phyloP scores from a whole-genome alignment of 2,113 vertebrate species.

The Eurypyga helias region DNA sequence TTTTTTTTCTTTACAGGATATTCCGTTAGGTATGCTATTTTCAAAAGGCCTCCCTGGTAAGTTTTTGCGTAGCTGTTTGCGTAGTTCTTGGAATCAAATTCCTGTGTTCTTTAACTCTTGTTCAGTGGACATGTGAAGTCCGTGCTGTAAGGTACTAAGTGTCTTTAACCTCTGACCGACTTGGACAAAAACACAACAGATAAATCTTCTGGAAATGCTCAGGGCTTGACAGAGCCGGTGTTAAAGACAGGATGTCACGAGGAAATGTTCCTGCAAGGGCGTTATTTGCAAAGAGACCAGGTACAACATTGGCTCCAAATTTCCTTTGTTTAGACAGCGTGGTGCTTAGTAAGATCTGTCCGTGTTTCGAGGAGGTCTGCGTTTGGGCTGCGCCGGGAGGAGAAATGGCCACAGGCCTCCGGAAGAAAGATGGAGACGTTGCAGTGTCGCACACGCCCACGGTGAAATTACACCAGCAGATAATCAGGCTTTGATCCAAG shows the following conservation, averaged over 20 bases:
- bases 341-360: not conserved
- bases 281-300: slow-evolving; percentile 8
- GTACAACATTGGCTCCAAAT: not conserved
- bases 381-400: fast-evolving
- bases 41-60: not conserved
- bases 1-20: not conserved
- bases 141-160: not conserved
- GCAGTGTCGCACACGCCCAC: not conserved
- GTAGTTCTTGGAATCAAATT: not conserved
- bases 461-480: not conserved
- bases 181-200: not conserved
- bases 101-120: not conserved
- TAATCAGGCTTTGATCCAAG: not conserved
- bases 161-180: slow-evolving; percentile 5
- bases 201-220: not conserved
- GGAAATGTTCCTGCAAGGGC: slow-evolving; percentile 35
- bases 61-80: not conserved
- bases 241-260: slow-evolving; percentile 19
- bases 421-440: not conserved
- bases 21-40: not conserved
- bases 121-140: not conserved
- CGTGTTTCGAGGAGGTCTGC: not conserved
- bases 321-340: not conserved
- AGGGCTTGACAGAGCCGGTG: not conserved
- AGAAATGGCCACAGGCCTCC: not conserved